A percentile compares a stretch with the other conserved stretches of the same genome.
These are phyloP conservation scores for Zosterops japonicus DNA, from an alignment of 2,113 vertebrate genomes.

Conservation along the genomic window DNA sequence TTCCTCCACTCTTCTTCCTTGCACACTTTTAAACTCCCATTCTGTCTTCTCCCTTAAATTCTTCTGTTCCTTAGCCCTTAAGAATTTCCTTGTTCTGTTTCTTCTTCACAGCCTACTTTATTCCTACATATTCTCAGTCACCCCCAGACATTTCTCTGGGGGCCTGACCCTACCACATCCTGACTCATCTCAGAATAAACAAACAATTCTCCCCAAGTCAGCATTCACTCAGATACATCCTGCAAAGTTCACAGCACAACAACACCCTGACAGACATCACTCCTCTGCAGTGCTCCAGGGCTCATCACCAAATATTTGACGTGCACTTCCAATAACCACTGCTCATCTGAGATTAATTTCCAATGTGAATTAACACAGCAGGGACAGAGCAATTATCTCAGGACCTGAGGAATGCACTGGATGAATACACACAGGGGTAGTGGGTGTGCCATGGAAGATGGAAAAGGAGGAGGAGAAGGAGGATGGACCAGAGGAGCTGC, in stretches of 20 bases:
- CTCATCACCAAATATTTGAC: not conserved
- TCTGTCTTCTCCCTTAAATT: not conserved
- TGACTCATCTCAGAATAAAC: not conserved
- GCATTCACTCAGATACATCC: not conserved
- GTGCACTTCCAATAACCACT: not conserved
- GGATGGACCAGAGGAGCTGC: not conserved
- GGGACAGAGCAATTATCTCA: not conserved
- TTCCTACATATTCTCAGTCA: not conserved
- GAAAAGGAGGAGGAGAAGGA: not conserved
- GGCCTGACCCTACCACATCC: not conserved
- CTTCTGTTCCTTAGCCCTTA: not conserved
- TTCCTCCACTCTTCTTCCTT: not conserved
- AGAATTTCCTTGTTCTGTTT: not conserved
- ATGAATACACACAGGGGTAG: no score
- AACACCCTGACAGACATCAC: not conserved
- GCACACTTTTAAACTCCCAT: not conserved
- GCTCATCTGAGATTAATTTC: not conserved
- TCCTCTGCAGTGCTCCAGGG: not conserved
- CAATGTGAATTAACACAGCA: not conserved
- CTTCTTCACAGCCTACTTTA: not conserved
- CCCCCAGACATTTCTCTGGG: not conserved
- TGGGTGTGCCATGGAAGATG: fast-evolving
- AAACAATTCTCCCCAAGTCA: not conserved
- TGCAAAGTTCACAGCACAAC: not conserved
- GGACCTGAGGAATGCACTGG: not conserved